Evolutionary conservation across 2,797 vertebrate genomes (phyloP), one percentile per base, ranked within the genome.

Genomic region (Psittacula derbiana): DNA sequence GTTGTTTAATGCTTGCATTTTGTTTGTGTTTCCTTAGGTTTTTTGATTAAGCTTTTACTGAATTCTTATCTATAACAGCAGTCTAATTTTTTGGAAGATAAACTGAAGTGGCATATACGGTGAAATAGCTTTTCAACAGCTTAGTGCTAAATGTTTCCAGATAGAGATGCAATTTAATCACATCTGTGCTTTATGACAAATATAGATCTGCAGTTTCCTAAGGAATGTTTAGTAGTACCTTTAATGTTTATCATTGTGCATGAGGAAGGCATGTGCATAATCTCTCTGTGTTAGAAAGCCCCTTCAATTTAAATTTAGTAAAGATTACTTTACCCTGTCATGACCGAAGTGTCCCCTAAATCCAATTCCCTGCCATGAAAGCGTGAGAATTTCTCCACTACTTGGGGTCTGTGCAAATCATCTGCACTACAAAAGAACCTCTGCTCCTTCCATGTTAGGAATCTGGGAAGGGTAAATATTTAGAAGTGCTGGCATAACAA

Each of bases 381-480:
- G 93, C 90, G 50, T 97, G 98, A 98, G 97, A 97, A 97, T 96
- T 97, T 97, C 93, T 93, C 61, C 60, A 43, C 86, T 94, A 23
- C 90, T 96, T 93, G 85, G 94, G 81, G 57, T 78, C 78, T 97
- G 50, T 96, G 90, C 78, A 95, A 95, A 90, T 97, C 91, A 93
- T 97, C 97, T 90, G 83, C 93, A 93, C 95, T 94, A 97, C 97
- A 97, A 97, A 98, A 97, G 93, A 95, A 64, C 65, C 33, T 65
- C 1, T 23, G 86, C 96, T 97, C 92, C 87, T 97, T 96, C 97
- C 94, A 92, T 97, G 95, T 97, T 92, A 93, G 95, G 96, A 95
- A 98, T 98, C 98, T 99, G 98, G 98, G 98, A 99, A 99, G 98
- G 98, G 98, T 98, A 98, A 98, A 99, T 98, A 98, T 99, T 99